Evolutionary conservation across 2,888 invertebrate genomes (phyloP).

Genomic region (Erannis defoliaria): DNA sequence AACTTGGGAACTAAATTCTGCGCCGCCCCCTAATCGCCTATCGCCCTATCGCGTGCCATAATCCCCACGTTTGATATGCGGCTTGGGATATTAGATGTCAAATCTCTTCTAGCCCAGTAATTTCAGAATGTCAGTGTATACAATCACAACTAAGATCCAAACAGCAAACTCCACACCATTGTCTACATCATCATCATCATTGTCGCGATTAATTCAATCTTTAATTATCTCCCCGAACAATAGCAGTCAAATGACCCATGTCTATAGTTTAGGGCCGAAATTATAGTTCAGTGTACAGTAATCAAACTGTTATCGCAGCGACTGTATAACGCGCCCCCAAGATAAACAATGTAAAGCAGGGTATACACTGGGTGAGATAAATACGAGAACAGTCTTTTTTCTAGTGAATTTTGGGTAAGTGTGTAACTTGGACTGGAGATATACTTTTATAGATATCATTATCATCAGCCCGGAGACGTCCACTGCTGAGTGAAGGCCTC

Average conservation of each 20-base stretch:
- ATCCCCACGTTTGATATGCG: too few species aligned
- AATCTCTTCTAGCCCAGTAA: not conserved
- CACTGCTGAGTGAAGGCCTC: too few species aligned
- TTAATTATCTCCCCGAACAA: constrained; percentile 17
- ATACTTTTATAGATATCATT: too few species aligned
- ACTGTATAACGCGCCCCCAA: constrained; percentile 43
- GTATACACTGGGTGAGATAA: not conserved
- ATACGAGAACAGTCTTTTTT: not conserved
- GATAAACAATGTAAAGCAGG: constrained; percentile 40
- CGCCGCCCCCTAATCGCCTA: too few species aligned
- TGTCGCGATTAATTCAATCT: constrained; percentile 17
- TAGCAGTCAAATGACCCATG: constrained; percentile 27
- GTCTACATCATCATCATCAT: constrained; percentile 10
- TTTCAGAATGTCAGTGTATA: not conserved
- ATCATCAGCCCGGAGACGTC: too few species aligned
- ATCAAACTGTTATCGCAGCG: constrained; percentile 48
- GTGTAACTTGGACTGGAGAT: too few species aligned
- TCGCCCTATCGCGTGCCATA: too few species aligned
- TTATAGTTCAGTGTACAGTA: constrained; percentile 35
- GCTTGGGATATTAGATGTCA: too few species aligned
- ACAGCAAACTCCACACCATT: constrained; percentile 3
- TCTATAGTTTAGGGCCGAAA: constrained; percentile 21
- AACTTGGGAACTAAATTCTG: too few species aligned
- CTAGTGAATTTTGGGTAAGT: too few species aligned
- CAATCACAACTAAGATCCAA: constrained; percentile 4